Conservation (phyloP, 1,140 invertebrate species). For the Reticulitermes speratus region DNA sequence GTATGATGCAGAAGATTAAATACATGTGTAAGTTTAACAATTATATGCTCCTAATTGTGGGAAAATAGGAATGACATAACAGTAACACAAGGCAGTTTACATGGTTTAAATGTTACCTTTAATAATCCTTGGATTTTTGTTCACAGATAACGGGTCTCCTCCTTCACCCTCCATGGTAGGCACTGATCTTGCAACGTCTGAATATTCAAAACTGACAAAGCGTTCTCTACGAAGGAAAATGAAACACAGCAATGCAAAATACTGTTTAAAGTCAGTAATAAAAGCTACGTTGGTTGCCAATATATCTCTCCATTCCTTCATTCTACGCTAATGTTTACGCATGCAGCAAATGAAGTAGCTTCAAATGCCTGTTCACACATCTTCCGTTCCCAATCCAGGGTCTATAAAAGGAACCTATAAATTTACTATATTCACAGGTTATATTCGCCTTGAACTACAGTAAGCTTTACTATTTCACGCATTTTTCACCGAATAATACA, state of each 20-base stretch:
- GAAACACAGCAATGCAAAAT: not conserved
- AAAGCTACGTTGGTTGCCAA: not conserved
- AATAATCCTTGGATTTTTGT: conserved; percentile 62
- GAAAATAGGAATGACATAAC: not conserved
- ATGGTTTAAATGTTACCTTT: conserved; percentile 53
- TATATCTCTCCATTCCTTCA: not conserved
- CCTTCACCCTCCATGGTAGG: conserved; percentile 48
- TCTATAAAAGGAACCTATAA: not conserved
- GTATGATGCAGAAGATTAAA: no score
- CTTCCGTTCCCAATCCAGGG: conserved; percentile 5
- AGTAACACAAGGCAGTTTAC: not conserved
- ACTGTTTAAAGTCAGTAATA: not conserved
- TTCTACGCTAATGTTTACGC: not conserved
- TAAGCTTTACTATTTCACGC: not conserved
- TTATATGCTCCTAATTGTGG: not conserved
- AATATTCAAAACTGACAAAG: not conserved
- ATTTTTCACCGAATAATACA: not conserved
- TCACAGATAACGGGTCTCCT: conserved; percentile 63
- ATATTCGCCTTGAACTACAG: not conserved
- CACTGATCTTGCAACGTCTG: not conserved
- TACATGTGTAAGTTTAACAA: not conserved
- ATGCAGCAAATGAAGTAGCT: not conserved
- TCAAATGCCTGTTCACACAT: conserved; percentile 3
- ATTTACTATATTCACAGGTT: not conserved
- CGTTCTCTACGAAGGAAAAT: not conserved